phyloP scores from a whole-genome alignment of 2,113 vertebrate species.

The Calonectris borealis region DNA sequence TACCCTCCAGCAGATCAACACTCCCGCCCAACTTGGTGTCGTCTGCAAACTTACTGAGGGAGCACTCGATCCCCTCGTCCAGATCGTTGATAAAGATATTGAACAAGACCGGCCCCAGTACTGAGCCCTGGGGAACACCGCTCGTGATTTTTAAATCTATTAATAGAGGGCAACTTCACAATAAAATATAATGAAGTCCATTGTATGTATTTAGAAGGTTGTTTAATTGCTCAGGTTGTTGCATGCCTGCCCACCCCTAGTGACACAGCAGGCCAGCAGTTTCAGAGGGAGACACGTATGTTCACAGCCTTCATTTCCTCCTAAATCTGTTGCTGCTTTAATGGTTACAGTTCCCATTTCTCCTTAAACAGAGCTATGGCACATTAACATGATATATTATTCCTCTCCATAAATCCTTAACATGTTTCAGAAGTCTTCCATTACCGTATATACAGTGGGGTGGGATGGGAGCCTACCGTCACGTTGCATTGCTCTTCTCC shows the following conservation, averaged over 20 bases:
- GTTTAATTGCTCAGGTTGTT: neutral
- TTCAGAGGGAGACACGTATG: neutral
- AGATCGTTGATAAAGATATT: too few species aligned
- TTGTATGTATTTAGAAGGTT: neutral
- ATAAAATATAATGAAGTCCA: neutral
- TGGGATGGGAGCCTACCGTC: neutral
- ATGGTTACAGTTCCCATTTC: neutral
- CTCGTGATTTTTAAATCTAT: too few species aligned
- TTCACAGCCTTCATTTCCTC: neutral
- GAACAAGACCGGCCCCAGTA: too few species aligned
- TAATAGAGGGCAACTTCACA: neutral
- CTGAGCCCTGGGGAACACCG: too few species aligned
- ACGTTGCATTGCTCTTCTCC: neutral
- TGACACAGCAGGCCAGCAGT: neutral
- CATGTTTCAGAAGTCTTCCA: neutral
- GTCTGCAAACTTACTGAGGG: too few species aligned
- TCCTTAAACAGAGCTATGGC: neutral
- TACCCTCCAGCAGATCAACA: too few species aligned
- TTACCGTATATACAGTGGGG: neutral
- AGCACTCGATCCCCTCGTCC: too few species aligned
- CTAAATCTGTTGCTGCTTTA: neutral
- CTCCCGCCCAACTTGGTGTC: too few species aligned
- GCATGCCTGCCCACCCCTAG: neutral
- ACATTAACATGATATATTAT: neutral
- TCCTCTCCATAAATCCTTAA: neutral